A percentile compares a stretch with the other conserved stretches of the same genome.
These are phyloP conservation scores for Drosophila erecta DNA, from an alignment of 1,140 invertebrate species.

Conservation along the genomic window DNA sequence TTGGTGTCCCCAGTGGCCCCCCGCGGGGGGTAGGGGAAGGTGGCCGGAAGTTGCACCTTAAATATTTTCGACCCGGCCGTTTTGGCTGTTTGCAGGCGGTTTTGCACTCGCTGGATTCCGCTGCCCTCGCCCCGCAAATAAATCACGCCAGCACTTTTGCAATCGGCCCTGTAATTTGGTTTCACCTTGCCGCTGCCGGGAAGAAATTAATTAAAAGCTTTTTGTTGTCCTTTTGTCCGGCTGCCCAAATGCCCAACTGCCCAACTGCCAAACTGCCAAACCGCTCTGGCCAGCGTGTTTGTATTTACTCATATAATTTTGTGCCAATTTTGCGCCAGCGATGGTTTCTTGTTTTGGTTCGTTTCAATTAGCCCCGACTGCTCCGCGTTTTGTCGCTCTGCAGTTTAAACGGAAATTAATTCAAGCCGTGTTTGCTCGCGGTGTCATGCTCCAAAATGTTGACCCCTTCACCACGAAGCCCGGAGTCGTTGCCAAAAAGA, in stretches of 20 bases:
- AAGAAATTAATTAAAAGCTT: conserved; percentile 57
- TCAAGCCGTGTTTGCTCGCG: conserved; percentile 60
- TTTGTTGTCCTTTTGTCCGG: conserved; percentile 38
- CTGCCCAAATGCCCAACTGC: neutral
- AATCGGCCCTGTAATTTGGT: conserved; percentile 20
- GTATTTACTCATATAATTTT: conserved; percentile 54
- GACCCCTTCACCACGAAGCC: conserved; percentile 21
- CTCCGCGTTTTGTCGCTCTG: conserved; percentile 48
- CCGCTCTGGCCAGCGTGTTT: conserved; percentile 22
- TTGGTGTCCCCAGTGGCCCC: conserved; percentile 37
- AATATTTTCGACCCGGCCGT: conserved; percentile 46
- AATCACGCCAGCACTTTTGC: conserved; percentile 65
- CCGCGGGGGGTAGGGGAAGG: neutral
- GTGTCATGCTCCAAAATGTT: conserved; percentile 52
- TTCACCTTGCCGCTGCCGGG: conserved; percentile 34
- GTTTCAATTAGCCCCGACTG: conserved; percentile 15
- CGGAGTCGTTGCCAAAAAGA: neutral
- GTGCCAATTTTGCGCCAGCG: conserved; percentile 14
- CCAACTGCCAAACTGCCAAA: neutral
- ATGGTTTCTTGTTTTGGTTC: conserved; percentile 6
- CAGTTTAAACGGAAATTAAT: conserved; percentile 80
- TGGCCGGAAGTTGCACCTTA: conserved; percentile 29
- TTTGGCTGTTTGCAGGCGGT: conserved; percentile 62
- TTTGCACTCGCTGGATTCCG: conserved; percentile 57
- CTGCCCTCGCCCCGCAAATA: conserved; percentile 38